These are phyloP conservation scores for Danio kyathit DNA, from an alignment of 2,797 vertebrate species.

Conservation along the genomic window DNA sequence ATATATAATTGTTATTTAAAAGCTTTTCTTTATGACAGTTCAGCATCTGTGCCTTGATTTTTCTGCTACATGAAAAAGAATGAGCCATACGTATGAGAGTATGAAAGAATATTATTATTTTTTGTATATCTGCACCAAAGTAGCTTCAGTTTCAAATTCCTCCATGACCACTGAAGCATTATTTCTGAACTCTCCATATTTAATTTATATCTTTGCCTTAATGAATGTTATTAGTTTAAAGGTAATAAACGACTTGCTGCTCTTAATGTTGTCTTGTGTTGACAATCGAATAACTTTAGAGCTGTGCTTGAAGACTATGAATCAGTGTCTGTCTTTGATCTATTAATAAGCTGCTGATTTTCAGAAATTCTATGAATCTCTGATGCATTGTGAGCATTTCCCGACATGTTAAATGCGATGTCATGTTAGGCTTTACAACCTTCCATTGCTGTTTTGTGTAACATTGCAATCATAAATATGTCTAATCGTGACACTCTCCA, in stretches of 20 bases:
- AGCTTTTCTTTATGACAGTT: too few relatives aligned
- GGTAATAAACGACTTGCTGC: background rate
- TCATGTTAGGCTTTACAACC: too few relatives aligned
- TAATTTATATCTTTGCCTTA: constrained; percentile 15
- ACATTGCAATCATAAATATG: background rate
- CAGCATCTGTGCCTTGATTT: background rate
- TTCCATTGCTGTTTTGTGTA: background rate
- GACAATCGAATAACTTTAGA: constrained; percentile 17
- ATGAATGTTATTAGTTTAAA: background rate
- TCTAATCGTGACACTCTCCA: background rate
- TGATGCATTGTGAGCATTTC: background rate
- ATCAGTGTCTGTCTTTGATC: constrained; percentile 10
- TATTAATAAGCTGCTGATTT: constrained; percentile 11
- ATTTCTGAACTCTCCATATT: background rate
- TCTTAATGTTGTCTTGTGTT: constrained; percentile 7
- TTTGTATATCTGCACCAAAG: constrained; percentile 27
- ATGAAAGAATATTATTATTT: constrained; percentile 1
- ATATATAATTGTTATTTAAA: too few relatives aligned
- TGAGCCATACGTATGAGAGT: too few relatives aligned
- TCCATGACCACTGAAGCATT: background rate
- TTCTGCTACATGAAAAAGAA: background rate
- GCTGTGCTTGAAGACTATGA: constrained; percentile 1
- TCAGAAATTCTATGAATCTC: background rate
- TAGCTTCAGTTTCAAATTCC: background rate
- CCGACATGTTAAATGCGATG: background rate